Evolutionary conservation across 2,113 vertebrate species (phyloP), one percentile per base, ranked within the genome.

Genomic region (Campylomormyrus numenius): DNA sequence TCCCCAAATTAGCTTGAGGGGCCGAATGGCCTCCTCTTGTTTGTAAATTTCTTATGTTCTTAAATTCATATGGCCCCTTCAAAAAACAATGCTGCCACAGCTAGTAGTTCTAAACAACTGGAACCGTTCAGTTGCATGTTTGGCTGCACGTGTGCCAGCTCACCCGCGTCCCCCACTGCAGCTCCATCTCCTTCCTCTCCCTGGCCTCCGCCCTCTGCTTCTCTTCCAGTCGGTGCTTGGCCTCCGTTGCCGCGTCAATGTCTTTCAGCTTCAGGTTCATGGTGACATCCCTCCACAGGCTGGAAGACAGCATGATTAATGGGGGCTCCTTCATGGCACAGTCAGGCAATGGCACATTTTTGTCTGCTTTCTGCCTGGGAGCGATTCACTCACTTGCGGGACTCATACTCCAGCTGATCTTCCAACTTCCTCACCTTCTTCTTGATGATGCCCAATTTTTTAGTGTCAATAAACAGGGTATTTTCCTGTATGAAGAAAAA

Each of bases 401-500:
- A 99, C 93, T 99, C 98, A 88, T 97, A 98, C 24, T 98, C 96
- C 0, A 97, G 95, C 95, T 99, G 98, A 94, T 99, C 98, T 94
- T 99, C 98, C 94, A 97, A 92, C 94, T 98, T 99, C 92, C 98
- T 96, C 91, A 99, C 98, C 94, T 98, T 99, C 95, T 99, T 99
- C 96, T 99, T 99, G 89, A 99, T 95, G 93, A 96, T 97, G 94
- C 97, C 96, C 94, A 99, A 94, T 94, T 97, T 98, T 95, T 98
- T 99, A 89, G 98, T 99, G 96, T 99, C 98, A 92, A 99, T 98
- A 95, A 99, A 99, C 92, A 98, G 94, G 19, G 95, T 91, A 93
- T 98, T 99, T 94, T 99, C 98, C 98, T 99, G 90, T 91, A 91
- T 58, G 89, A 48, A 48, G 39, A 74, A 8, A 48, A 88, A 19